phyloP scores from a whole-genome alignment of 2,888 invertebrate species.

The Amphipyra tragopoginis region DNA sequence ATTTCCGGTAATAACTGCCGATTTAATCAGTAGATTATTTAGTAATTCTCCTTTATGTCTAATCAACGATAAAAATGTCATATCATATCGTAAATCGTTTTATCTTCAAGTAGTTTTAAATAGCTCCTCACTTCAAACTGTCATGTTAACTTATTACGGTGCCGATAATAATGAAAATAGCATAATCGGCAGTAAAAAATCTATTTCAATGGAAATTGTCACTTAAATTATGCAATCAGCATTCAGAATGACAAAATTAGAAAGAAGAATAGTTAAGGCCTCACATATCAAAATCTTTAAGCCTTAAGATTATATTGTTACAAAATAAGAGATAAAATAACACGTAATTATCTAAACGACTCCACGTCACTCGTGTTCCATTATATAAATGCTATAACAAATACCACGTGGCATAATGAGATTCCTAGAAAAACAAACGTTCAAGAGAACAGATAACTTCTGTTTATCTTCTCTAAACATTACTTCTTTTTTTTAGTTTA shows the following conservation, averaged over 20 bases:
- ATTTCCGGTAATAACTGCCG: conserved; percentile 22
- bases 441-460: conserved; percentile 20
- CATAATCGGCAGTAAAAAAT: neutral
- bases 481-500: conserved; percentile 3
- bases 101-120: conserved; percentile 19
- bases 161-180: neutral
- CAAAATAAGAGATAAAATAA: conserved; percentile 8
- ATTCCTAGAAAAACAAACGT: conserved; percentile 36
- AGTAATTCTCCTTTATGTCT: neutral
- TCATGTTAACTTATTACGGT: neutral
- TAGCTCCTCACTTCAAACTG: conserved; percentile 17
- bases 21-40: conserved; percentile 31
- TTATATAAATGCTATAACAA: conserved; percentile 34
- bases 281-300: too few species aligned
- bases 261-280: too few species aligned
- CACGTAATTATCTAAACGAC: conserved; percentile 31
- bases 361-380: conserved; percentile 17
- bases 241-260: too few species aligned
- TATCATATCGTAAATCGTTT: conserved; percentile 18
- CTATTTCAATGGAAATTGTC: too few species aligned
- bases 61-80: conserved; percentile 13
- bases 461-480: conserved; percentile 17
- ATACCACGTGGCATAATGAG: conserved; percentile 40
- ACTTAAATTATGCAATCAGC: too few species aligned
- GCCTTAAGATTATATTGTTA: neutral